Base-by-base conservation (phyloP, 2,888 invertebrate genomes). In the Odontocolon sp. region DNA sequence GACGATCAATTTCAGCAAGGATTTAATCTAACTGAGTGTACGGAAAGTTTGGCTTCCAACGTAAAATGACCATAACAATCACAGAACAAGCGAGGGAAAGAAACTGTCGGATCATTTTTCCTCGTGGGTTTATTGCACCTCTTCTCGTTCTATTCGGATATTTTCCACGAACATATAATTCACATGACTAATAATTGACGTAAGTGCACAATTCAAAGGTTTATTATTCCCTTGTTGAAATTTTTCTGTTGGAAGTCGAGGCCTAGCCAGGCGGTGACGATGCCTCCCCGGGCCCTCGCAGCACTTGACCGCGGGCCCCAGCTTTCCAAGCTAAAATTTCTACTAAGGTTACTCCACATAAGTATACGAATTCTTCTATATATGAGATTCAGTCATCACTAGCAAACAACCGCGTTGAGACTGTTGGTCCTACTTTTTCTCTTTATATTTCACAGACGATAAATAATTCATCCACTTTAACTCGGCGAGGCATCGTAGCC, bases 401-500 rank as follows among this genome's bases (percentile, higher is more conserved):
- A 16, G 67, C 26, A 61, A 61, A 61, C 28, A 61, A 31, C 6
- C 18, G 14, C 40, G 38, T 50, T 59, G 26, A 21, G 50, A 50
- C 28, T 59, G 50, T 21, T 31, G 28, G 47, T n/a, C 11, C 50
- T 14, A 18, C n/a, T 47, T 57, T 59, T 40, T n/a, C 42, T 38
- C 14, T 52, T 26, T 66, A 50, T 66, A 50, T 21, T 38, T 59
- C 57, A 38, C 72, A 67, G 66, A 73, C 63, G 40, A 73, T 73
- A 73, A 73, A 66, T 73, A 73, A 73, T 67, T 66, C 66, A 73
- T 66, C 47, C 66, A 73, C 66, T 73, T 67, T 50, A 57, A 57
- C 36, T 57, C 52, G 52, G 38, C 28, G 52, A 52, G 40, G 40
- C n/a, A 40, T 18, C 9, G 45, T 31, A 31, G 42, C 42, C 33